A percentile compares a stretch with the other conserved stretches of the same genome.
These are phyloP conservation scores for Drusus annulatus DNA, from an alignment of 1,140 invertebrate species.

Conservation along the genomic window DNA sequence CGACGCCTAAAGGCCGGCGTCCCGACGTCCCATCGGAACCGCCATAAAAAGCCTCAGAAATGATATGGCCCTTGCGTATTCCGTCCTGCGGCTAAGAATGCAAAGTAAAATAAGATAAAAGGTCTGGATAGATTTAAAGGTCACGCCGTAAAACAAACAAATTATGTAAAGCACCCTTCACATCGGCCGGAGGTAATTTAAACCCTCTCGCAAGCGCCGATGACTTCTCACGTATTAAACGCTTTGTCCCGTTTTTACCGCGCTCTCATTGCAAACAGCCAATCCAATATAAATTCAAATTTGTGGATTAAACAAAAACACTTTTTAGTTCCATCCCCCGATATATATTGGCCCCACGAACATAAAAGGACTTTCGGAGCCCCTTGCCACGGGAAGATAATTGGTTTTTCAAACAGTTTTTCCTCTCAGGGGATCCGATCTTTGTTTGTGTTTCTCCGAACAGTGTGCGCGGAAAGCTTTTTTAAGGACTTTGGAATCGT, in stretches of 20 bases:
- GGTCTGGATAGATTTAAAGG: constrained; percentile 18
- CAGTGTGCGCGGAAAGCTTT: neutral
- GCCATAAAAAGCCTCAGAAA: too few species aligned
- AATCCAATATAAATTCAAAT: constrained; percentile 57
- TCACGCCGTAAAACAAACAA: constrained; percentile 28
- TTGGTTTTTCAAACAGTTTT: constrained; percentile 53
- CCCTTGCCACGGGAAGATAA: constrained; percentile 48
- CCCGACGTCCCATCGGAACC: too few species aligned
- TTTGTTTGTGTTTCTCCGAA: constrained; percentile 7
- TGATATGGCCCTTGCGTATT: neutral
- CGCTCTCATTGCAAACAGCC: constrained; percentile 24
- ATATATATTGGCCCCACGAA: constrained; percentile 29
- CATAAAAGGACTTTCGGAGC: constrained; percentile 42
- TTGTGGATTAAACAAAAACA: constrained; percentile 56
- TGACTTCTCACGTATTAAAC: constrained; percentile 28
- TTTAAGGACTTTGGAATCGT: neutral
- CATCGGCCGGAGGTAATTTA: constrained; percentile 12
- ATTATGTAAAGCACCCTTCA: constrained; percentile 27
- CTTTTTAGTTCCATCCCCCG: constrained; percentile 36
- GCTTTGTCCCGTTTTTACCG: constrained; percentile 23
- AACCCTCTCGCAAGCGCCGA: constrained; percentile 7
- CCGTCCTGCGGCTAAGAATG: constrained; percentile 1
- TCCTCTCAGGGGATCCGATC: neutral
- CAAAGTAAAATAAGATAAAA: constrained; percentile 3
- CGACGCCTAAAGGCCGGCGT: too few species aligned